Base-by-base conservation (phyloP, 2,113 vertebrate genomes). In the Bothrops jararaca region DNA sequence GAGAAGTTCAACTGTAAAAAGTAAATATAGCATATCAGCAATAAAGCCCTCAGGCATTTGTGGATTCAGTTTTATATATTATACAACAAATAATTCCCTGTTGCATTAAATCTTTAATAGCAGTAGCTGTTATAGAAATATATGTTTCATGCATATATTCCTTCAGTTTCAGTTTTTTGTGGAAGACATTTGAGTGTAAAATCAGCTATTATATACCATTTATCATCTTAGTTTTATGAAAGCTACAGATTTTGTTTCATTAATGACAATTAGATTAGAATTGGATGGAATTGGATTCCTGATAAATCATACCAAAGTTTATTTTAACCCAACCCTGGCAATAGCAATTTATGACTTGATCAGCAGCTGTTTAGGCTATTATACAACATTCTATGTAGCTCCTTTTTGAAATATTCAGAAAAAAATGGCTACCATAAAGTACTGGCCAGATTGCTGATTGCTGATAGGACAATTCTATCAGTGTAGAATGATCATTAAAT, bases 211-310 rank as follows among this genome's bases (percentile, higher is more conserved):
- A 45, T 0, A 0, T 26, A 11, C 1, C 0, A 0, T 56, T 80
- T 45, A 80, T 7, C 52, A 42, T 7, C 20, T 23, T 57, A 90
- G 20, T 39, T 52, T 7, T n/a, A n/a, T 39, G 54, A 94, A 94
- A 3, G 42, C 20, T 86, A 85, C 64, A 94, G 3, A 26, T 53
- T 90, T 91, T 92, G 18, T 80, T 20, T 89, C 93, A 91, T 93
- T 92, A 92, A 64, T 80, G 34, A 34, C n/a, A 92, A 91, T n/a
- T 91, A 34, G 60, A 92, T 39, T 39, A 20, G 69, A 80, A 39
- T 80, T 80, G 13, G n/a, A 80, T 80, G 69, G 69, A 18, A 80
- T 74, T 80, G 69, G n/a, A 80, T 39, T 20, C 6, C 15, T 39
- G 69, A 34, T 39, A 80, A 80, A 80, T 80, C 69, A 80, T 5